phyloP scores from a whole-genome alignment of 2,888 invertebrate genomes.

The Netelia virgata region DNA sequence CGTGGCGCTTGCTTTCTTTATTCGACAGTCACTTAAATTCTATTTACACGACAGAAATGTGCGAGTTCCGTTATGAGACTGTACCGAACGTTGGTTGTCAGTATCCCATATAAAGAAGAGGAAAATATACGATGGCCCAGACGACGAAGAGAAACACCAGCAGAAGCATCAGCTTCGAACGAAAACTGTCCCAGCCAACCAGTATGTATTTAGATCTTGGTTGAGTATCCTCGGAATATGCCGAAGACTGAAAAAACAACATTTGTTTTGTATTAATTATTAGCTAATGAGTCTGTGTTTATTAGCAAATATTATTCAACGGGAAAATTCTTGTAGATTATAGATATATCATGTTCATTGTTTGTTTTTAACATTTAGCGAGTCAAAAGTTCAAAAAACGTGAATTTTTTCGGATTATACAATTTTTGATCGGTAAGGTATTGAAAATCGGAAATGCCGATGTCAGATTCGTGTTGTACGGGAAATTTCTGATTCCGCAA shows the following conservation, averaged over 20 bases:
- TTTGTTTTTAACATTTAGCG: too few relatives aligned
- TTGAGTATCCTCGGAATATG: constrained; percentile 64
- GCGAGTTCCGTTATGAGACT: background rate
- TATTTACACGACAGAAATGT: constrained; percentile 59
- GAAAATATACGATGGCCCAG: constrained; percentile 86
- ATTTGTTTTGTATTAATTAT: too few relatives aligned
- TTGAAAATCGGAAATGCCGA: background rate
- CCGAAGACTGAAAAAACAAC: constrained; percentile 65
- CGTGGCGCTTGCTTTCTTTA: constrained; percentile 46
- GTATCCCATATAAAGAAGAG: constrained; percentile 72
- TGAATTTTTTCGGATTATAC: too few relatives aligned
- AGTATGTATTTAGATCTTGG: constrained; percentile 77
- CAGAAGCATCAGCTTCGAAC: constrained; percentile 83
- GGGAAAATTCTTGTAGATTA: too few relatives aligned
- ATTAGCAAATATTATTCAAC: too few relatives aligned
- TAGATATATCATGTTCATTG: too few relatives aligned
- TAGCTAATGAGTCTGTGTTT: too few relatives aligned
- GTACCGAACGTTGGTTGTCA: background rate
- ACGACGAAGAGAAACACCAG: constrained; percentile 83
- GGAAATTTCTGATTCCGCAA: too few relatives aligned
- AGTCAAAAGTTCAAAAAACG: too few relatives aligned
- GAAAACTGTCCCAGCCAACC: constrained; percentile 85
- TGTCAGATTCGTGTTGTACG: background rate
- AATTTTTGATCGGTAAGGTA: too few relatives aligned
- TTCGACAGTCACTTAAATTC: constrained; percentile 47